phyloP scores from a whole-genome alignment of 2,113 vertebrate species.

The Pluvianellus socialis region DNA sequence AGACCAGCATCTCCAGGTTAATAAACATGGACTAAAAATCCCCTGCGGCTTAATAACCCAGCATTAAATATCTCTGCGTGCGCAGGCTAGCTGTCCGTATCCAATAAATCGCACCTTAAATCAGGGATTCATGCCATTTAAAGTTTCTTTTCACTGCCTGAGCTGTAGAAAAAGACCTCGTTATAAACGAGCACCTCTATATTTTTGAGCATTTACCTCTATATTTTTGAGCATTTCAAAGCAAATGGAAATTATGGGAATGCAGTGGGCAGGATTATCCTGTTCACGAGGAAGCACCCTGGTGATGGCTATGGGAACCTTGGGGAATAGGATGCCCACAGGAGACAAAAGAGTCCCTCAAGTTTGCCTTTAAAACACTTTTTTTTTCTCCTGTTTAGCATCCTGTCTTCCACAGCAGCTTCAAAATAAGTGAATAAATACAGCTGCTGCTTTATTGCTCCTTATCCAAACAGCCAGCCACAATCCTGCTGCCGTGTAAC shows the following conservation, averaged over 20 bases:
- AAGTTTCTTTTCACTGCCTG: neutral
- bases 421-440: slow-evolving; percentile 62
- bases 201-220: neutral
- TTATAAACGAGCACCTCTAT: neutral
- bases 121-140: fast-evolving
- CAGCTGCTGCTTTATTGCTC: slow-evolving; percentile 65
- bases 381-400: slow-evolving; percentile 19
- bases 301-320: neutral
- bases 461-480: slow-evolving; percentile 48
- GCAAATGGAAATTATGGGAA: neutral
- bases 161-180: neutral
- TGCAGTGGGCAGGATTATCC: neutral
- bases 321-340: neutral
- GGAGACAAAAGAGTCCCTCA: slow-evolving; percentile 43
- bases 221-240: neutral
- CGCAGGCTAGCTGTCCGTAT: fast-evolving
- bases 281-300: neutral
- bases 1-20: fast-evolving
- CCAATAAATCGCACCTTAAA: neutral
- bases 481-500: neutral
- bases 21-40: neutral
- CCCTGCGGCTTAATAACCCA: neutral
- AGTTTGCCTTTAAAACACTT: slow-evolving; percentile 17
- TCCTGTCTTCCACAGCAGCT: slow-evolving; percentile 45
- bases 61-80: neutral